A percentile compares a stretch with the other conserved stretches of the same genome.
These are phyloP conservation scores for Zonitis immaculata DNA, from an alignment of 2,888 invertebrate species.

Conservation along the genomic window DNA sequence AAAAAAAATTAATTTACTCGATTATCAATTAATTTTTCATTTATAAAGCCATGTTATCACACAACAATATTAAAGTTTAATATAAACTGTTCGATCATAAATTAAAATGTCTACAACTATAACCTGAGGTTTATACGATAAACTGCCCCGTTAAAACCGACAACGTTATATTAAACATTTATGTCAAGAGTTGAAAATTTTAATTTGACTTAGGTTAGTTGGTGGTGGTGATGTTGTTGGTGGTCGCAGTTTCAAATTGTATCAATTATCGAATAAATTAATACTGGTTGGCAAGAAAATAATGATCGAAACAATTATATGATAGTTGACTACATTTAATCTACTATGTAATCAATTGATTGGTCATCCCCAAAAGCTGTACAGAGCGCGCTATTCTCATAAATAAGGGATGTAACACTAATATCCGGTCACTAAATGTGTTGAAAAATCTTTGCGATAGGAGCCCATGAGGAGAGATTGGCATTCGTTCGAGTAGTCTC, in stretches of 20 bases:
- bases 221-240: neutral
- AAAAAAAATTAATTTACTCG: neutral
- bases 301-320: too few relatives aligned
- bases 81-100: neutral
- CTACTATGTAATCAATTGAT: too few relatives aligned
- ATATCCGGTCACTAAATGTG: too few relatives aligned
- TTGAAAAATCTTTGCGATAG: too few relatives aligned
- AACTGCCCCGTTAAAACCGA: neutral
- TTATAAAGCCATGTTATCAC: neutral
- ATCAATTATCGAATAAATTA: too few relatives aligned
- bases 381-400: too few relatives aligned
- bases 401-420: too few relatives aligned
- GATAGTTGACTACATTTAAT: too few relatives aligned
- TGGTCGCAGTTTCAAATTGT: neutral
- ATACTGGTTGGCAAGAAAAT: too few relatives aligned
- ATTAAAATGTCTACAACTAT: conserved; percentile 2
- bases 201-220: neutral
- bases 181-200: neutral
- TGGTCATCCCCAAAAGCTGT: too few relatives aligned
- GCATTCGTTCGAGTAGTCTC: too few relatives aligned
- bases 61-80: neutral
- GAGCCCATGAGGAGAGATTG: too few relatives aligned
- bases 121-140: conserved; percentile 1
- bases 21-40: neutral
- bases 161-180: neutral